A percentile compares a stretch with the other conserved stretches of the same genome.
These are phyloP conservation scores for Atta texana DNA, from an alignment of 1,140 invertebrate species.

Conservation along the genomic window DNA sequence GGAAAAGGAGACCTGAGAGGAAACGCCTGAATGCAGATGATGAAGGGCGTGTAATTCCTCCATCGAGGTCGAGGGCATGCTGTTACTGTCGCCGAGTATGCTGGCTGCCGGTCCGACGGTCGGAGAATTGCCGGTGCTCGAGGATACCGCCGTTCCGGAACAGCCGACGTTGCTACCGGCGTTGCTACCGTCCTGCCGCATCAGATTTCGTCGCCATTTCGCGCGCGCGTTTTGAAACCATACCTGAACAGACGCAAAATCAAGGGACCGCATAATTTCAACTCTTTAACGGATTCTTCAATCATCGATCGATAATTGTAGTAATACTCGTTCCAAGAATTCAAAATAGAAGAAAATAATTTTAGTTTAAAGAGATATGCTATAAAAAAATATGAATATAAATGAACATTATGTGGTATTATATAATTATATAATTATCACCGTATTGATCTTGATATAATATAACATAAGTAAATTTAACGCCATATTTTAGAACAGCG, in stretches of 20 bases:
- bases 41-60: constrained; percentile 85
- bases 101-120: constrained; percentile 80
- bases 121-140: constrained; percentile 82
- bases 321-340: not conserved
- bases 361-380: not conserved
- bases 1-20: constrained; percentile 85
- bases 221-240: constrained; percentile 99
- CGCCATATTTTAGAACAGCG: no score
- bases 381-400: no score
- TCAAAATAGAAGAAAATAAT: not conserved
- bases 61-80: constrained; percentile 85
- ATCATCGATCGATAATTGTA: not conserved
- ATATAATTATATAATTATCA: no score
- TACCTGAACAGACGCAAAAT: constrained; percentile 88
- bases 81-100: constrained; percentile 85
- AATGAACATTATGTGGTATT: no score
- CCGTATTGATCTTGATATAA: no score
- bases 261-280: not conserved
- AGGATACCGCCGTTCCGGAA: constrained; percentile 84
- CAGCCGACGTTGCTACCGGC: constrained; percentile 81
- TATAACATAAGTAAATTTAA: no score
- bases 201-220: constrained; percentile 96
- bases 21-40: constrained; percentile 84
- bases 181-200: constrained; percentile 89
- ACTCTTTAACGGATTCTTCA: not conserved